A percentile compares a stretch with the other conserved stretches of the same genome.
These are phyloP conservation scores for Scaptodrosophila latifasciaeformis DNA, from an alignment of 2,888 invertebrate species.

Conservation along the genomic window DNA sequence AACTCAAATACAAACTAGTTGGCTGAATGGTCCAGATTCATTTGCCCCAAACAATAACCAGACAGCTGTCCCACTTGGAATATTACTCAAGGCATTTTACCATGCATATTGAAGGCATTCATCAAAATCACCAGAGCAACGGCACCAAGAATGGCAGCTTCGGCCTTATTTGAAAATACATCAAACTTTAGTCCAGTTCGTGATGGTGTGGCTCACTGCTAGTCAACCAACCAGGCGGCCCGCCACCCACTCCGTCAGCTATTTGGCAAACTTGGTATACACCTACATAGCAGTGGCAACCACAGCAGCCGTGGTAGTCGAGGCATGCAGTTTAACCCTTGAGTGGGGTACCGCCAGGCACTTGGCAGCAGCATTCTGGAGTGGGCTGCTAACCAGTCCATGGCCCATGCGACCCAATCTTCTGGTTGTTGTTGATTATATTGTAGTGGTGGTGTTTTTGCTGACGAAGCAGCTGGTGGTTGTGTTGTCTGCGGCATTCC, in stretches of 20 bases:
- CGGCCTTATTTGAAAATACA: too few relatives aligned
- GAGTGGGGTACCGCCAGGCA: constrained; percentile 49
- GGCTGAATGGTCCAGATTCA: too few relatives aligned
- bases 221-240: too few relatives aligned
- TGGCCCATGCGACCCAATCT: constrained; percentile 39
- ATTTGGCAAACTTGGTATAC: constrained; percentile 47
- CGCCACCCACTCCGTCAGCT: constrained; percentile 24
- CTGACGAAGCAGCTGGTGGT: constrained; percentile 33
- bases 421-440: constrained; percentile 63
- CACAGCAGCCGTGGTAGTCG: constrained; percentile 16
- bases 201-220: too few relatives aligned
- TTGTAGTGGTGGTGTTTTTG: constrained; percentile 40
- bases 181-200: too few relatives aligned
- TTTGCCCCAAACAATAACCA: constrained; percentile 23
- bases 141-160: constrained; percentile 2
- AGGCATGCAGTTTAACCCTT: constrained; percentile 50
- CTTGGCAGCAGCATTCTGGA: constrained; percentile 31
- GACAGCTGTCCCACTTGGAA: constrained; percentile 38
- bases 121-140: constrained; percentile 63
- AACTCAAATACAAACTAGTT: too few relatives aligned
- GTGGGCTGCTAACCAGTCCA: constrained; percentile 18
- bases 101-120: constrained; percentile 54
- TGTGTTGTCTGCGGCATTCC: constrained; percentile 58
- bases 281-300: neutral
- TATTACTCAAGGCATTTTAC: constrained; percentile 43